Base-by-base conservation (phyloP, 2,888 invertebrate species). In the Nyleta sp. region DNA sequence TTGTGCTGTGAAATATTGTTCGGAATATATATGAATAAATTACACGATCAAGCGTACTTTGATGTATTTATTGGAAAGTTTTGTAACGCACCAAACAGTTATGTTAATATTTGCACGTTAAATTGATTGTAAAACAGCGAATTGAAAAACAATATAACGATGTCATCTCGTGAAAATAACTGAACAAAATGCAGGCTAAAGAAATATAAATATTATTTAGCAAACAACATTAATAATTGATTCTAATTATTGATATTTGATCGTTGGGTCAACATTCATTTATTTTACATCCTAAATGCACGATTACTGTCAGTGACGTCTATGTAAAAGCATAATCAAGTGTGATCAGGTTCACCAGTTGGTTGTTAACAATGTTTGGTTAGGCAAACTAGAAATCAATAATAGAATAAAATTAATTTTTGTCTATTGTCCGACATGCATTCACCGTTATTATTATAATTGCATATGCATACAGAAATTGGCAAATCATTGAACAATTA, bases 51-150 rank as follows among this genome's bases (percentile, higher is more conserved):
- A n/a, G n/a, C n/a, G n/a, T n/a, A n/a, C n/a, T n/a, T n/a, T n/a
- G n/a, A n/a, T 50, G 59, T 65, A 52, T 42, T 35, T 24, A 52
- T 60, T 42, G 6, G 6, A 42, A 35, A 2, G 10, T 35, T 42
- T 42, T 18, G 17, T 6, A 17, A 42, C n/a, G n/a, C n/a, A n/a
- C n/a, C n/a, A n/a, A n/a, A n/a, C n/a, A n/a, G n/a, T n/a, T n/a
- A n/a, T n/a, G n/a, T n/a, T n/a, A n/a, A n/a, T n/a, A n/a, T n/a
- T n/a, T n/a, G n/a, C n/a, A n/a, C n/a, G n/a, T n/a, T n/a, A n/a
- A n/a, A n/a, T n/a, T n/a, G n/a, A 10, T 11, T 17, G 18, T 11
- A 11, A n/a, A 35, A 10, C 5, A 11, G 1, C 35, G 7, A n/a
- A n/a, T 5, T 5, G 7, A 28, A 28, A 28, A 28, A 28, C 4